Base-by-base conservation (phyloP, 2,797 vertebrate genomes). In the Sus cebifrons region DNA sequence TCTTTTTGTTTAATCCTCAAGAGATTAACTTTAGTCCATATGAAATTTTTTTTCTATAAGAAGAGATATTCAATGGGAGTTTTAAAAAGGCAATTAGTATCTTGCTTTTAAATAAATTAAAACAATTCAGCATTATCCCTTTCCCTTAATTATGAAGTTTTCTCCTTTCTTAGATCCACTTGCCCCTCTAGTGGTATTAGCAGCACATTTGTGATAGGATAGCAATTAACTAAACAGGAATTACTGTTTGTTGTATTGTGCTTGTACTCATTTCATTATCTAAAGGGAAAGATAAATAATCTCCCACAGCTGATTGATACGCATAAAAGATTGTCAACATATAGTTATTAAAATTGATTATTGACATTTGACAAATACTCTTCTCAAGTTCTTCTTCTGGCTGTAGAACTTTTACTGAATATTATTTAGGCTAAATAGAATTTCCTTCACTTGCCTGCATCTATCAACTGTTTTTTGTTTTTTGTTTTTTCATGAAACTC, bases 401-500 rank as follows among this genome's bases (percentile, higher is more conserved):
- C 32, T 75, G 8, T 54, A 88, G 8, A 56, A 44, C 32, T 71
- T 96, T 93, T 78, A 27, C 7, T 54, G 5, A 60, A 52, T 84
- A 74, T 17, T 82, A 1, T 74, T 81, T 78, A 74, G 32, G 20
- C 7, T 60, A 92, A 83, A 93, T 4, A 56, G 16, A 78, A 23
- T 73, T 94, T 15, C 18, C 20, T 27, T 54, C 25, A 56, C 20
- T 83, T 88, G 10, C 32, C 20, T 65, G 5, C 11, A 20, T 49
- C 3, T 44, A 86, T 32, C n/a, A 68, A 75, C 20, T 74, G 12
- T 67, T 86, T 49, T 49, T 49, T 49, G 36, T 36, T 36, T 49
- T 49, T 49, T 49, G 44, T 49, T 49, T 49, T 84, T 88, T 79
- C 8, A 14, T 88, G 68, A 97, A 89, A 91, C 74, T 68, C 16